Evolutionary conservation across 1,140 invertebrate species (phyloP), one percentile per base, ranked within the genome.

Genomic region (Anastrepha obliqua): DNA sequence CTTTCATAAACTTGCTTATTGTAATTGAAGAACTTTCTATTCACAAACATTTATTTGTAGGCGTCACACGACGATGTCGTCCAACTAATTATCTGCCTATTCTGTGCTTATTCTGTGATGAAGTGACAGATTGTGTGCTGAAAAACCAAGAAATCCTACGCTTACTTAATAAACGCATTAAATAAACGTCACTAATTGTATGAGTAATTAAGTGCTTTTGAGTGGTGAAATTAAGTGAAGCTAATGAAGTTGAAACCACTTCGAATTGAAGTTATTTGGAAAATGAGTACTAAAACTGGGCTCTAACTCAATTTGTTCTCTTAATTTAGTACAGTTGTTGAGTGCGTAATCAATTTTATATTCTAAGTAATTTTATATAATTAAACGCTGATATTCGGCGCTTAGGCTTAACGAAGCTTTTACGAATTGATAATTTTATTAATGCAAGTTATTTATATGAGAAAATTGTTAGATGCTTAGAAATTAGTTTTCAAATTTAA

Each of bases 141-240:
- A 86, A 86, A 86, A 62, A 62, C 42, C 59, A 86, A 62, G 39
- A 65, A 86, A 86, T 65, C 62, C 85, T 86, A 86, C 85, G 85
- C 62, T 29, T 62, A 86, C 17, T 62, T 62, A 3, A 29, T 29
- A 11, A 62, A 29, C 15, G 62, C 51, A n/a, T 44, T 62, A 44
- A 85, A 85, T 85, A 47, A 85, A 85, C 55, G 44, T 7, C 51
- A 39, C 59, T 85, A 86, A 81, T 81, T 81, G 44, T 81, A 55
- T 62, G 6, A 15, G 13, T 62, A 55, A 55, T 9, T 81, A 55
- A 51, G 7, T n/a, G 3, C 74, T 51, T 8, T 2, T 7, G n/a
- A 55, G 47, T 20, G 55, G 15, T 5, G 8, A 8, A 55, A 9
- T 81, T 81, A 55, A 81, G 15, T 81, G 47, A 55, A 29, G n/a